Conservation (phyloP, 2,888 invertebrate genomes). For the Cataglyphis cursor region DNA sequence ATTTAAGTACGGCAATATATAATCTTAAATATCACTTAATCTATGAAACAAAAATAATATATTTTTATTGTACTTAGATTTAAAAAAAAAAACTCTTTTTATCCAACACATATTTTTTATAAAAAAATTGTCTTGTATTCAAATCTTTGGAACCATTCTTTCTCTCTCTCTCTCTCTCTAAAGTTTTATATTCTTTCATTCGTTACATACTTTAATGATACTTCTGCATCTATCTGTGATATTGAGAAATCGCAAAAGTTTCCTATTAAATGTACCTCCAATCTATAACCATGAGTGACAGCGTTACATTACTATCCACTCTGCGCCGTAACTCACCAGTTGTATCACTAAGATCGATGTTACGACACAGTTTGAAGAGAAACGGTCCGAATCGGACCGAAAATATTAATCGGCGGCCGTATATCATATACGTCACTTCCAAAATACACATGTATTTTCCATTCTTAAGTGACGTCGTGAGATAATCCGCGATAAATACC, state of each 20-base stretch:
- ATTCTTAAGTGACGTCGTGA: neutral
- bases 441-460: neutral
- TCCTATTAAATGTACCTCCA: neutral
- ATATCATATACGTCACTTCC: neutral
- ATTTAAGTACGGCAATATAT: neutral
- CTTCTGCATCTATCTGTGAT: neutral
- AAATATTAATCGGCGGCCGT: slow-evolving; percentile 6
- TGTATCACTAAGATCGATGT: slow-evolving; percentile 19
- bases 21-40: neutral
- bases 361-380: neutral
- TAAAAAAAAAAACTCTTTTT: neutral
- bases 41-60: neutral
- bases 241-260: neutral
- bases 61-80: neutral
- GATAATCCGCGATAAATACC: slow-evolving; percentile 17
- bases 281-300: slow-evolving; percentile 32
- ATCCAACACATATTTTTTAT: neutral
- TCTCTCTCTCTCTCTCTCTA: too few relatives aligned
- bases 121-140: neutral
- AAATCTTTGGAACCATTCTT: neutral
- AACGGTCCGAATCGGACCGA: neutral
- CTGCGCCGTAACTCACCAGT: neutral
- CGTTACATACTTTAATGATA: neutral
- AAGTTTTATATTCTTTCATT: neutral
- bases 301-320: slow-evolving; percentile 20